Evolutionary conservation across 1,140 invertebrate genomes (phyloP).

Genomic region (Apis dorsata): DNA sequence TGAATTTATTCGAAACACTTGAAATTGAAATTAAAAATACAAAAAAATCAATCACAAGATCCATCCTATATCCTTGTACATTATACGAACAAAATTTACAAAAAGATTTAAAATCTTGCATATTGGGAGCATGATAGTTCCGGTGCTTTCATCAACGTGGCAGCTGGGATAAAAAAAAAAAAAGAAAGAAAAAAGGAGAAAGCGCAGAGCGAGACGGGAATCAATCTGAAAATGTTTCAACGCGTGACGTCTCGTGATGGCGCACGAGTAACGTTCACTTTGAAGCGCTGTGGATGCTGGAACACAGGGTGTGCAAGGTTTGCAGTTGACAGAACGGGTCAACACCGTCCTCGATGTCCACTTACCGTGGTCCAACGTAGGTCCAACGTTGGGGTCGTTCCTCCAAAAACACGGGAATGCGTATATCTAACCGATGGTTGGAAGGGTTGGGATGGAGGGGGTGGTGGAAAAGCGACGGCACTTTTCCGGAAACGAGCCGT

Average conservation of each 20-base stretch:
- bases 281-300: not conserved
- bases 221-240: conserved; percentile 24
- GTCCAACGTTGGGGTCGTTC: not conserved
- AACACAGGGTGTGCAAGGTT: not conserved
- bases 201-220: not conserved
- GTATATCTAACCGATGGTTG: not conserved
- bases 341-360: conserved; percentile 28
- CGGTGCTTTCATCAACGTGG: conserved; percentile 4
- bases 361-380: not conserved
- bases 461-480: conserved; percentile 22
- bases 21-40: too few relatives aligned
- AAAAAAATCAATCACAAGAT: not conserved
- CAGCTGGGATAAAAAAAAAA: not conserved
- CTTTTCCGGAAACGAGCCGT: conserved; percentile 48
- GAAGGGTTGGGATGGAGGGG: not conserved
- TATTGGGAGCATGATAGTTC: not conserved
- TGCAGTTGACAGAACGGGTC: conserved; percentile 13
- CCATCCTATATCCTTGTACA: not conserved
- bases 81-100: not conserved
- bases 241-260: not conserved
- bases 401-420: conserved; percentile 11
- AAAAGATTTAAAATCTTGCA: conserved; percentile 2
- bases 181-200: not conserved
- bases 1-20: too few relatives aligned
- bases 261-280: not conserved